phyloP scores from a whole-genome alignment of 2,113 vertebrate genomes.

The Takifugu bimaculatus region DNA sequence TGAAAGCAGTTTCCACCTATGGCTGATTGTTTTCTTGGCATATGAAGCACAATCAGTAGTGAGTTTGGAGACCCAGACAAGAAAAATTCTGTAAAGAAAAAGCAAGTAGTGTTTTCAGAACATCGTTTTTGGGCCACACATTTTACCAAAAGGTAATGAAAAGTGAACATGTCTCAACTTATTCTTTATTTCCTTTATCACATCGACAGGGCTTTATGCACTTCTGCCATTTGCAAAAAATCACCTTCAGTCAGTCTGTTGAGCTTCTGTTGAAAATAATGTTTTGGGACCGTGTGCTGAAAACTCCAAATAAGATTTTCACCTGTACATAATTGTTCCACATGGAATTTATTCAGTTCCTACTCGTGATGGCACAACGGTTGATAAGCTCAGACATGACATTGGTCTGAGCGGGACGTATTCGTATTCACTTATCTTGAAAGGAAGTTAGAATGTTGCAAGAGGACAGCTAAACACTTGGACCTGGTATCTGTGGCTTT shows the following conservation, averaged over 20 bases:
- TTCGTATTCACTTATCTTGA: slow-evolving; percentile 19
- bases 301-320: slow-evolving; percentile 57
- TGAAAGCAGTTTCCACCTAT: background rate
- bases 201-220: slow-evolving; percentile 47
- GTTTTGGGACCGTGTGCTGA: slow-evolving; percentile 31
- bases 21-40: slow-evolving; percentile 23
- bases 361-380: slow-evolving; percentile 33
- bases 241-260: slow-evolving; percentile 51
- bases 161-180: slow-evolving; percentile 6
- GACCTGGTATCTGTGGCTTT: background rate
- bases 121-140: background rate
- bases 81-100: slow-evolving; percentile 17
- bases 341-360: slow-evolving; percentile 47
- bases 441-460: slow-evolving; percentile 8
- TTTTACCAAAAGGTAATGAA: slow-evolving; percentile 2
- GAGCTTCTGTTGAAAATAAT: slow-evolving; percentile 47
- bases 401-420: slow-evolving; percentile 17
- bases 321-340: slow-evolving; percentile 44
- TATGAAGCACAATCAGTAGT: slow-evolving; percentile 12
- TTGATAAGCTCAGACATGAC: slow-evolving; percentile 35
- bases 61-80: slow-evolving; percentile 5
- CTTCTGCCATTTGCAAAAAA: slow-evolving; percentile 42
- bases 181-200: slow-evolving; percentile 36
- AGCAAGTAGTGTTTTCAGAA: slow-evolving; percentile 1
- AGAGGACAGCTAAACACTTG: slow-evolving; percentile 16